Percentiles rank a stretch among this genome's conserved stretches.
phyloP scores from a whole-genome alignment of 1,140 invertebrate species.

The Meteorus sp. region DNA sequence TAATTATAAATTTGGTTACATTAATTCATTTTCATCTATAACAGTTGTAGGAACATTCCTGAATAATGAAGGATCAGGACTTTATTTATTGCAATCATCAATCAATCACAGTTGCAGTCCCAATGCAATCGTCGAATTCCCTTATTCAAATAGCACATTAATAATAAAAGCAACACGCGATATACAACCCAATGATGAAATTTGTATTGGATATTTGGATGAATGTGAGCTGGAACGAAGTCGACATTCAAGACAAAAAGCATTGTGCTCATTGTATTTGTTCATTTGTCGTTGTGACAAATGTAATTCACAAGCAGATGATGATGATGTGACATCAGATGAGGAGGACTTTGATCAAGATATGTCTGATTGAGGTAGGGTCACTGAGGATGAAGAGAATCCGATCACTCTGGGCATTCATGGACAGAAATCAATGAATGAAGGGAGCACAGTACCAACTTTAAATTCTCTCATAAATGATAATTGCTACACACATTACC shows the following conservation, averaged over 20 bases:
- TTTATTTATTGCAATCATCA: constrained; percentile 83
- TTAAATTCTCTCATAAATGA: no score
- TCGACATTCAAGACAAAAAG: constrained; percentile 83
- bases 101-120: constrained; percentile 92
- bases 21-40: no score
- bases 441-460: no score
- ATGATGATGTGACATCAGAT: constrained; percentile 79
- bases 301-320: constrained; percentile 72
- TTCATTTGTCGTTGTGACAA: constrained; percentile 82
- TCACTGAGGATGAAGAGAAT: constrained; percentile 6
- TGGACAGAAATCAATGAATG: background rate
- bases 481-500: no score
- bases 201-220: constrained; percentile 89
- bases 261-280: constrained; percentile 81
- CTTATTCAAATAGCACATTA: constrained; percentile 80
- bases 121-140: constrained; percentile 85
- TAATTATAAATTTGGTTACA: background rate
- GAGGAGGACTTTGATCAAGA: constrained; percentile 41
- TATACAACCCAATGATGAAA: constrained; percentile 84
- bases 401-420: constrained; percentile 35
- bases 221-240: constrained; percentile 80
- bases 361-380: constrained; percentile 31
- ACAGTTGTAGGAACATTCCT: constrained; percentile 84
- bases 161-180: constrained; percentile 74
- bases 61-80: constrained; percentile 90